These are phyloP conservation scores for Calycopis cecrops DNA, from an alignment of 1,140 invertebrate genomes.

Conservation along the genomic window DNA sequence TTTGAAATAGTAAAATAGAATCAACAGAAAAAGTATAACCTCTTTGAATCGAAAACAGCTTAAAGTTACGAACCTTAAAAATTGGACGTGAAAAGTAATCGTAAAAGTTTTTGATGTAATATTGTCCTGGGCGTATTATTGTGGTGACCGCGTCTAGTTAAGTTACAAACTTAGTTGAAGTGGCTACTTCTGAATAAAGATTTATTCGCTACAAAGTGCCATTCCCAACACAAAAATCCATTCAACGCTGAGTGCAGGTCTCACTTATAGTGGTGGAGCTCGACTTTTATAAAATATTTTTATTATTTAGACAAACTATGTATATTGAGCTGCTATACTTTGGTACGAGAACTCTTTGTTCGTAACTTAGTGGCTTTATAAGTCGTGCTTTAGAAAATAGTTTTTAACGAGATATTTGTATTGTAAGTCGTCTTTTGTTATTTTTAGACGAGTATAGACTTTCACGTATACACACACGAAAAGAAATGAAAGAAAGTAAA, in stretches of 20 bases:
- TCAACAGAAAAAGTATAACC: no score
- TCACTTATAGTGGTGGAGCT: slow-evolving; percentile 3
- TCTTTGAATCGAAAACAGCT: no score
- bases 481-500: no score
- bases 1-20: no score
- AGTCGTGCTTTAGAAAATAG: neutral
- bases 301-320: slow-evolving; percentile 8
- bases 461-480: no score
- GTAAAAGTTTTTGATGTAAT: slow-evolving; percentile 3
- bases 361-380: slow-evolving; percentile 1
- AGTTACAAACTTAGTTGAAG: slow-evolving; percentile 8
- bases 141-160: slow-evolving; percentile 7
- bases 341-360: slow-evolving; percentile 1
- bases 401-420: slow-evolving; percentile 5
- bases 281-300: slow-evolving; percentile 3
- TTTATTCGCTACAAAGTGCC: slow-evolving; percentile 10
- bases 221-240: slow-evolving; percentile 8
- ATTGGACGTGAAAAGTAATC: neutral
- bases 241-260: slow-evolving; percentile 9
- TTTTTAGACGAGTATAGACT: no score
- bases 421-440: neutral
- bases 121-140: slow-evolving; percentile 3
- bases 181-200: slow-evolving; percentile 12
- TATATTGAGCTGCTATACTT: neutral
- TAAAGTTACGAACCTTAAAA: no score